Conservation (phyloP, 2,888 invertebrate species). For the Ophioninae sp. region DNA sequence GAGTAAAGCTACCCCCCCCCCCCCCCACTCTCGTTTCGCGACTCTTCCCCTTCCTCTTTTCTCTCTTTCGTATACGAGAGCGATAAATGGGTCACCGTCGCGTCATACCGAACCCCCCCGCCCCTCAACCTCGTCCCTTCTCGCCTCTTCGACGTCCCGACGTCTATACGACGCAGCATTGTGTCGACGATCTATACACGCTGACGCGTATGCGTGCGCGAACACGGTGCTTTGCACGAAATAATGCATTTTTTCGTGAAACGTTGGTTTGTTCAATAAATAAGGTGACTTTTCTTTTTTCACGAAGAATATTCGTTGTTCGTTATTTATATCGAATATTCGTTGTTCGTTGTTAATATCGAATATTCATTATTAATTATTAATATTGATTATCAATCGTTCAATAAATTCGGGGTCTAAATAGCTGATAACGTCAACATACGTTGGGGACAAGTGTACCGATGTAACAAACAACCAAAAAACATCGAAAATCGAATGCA, state of each 20-base stretch:
- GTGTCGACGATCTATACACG: conserved; percentile 24
- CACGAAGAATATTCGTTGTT: too few species aligned
- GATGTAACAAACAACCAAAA: too few species aligned
- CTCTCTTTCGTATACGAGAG: conserved; percentile 52
- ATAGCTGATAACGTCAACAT: too few species aligned
- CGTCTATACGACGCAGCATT: conserved; percentile 52
- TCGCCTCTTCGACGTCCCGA: conserved; percentile 35
- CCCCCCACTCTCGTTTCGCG: conserved; percentile 21
- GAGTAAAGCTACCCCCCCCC: conserved; percentile 54
- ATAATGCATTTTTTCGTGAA: conserved; percentile 59
- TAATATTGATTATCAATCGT: too few species aligned
- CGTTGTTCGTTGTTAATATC: too few species aligned
- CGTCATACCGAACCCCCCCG: conserved; percentile 43
- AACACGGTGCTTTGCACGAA: neutral
- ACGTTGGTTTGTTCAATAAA: conserved; percentile 3
- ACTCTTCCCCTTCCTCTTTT: conserved; percentile 17
- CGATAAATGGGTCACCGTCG: conserved; percentile 77
- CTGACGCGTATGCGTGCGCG: neutral
- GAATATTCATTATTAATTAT: too few species aligned
- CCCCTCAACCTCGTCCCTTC: neutral
- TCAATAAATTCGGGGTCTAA: too few species aligned
- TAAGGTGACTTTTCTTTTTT: too few species aligned
- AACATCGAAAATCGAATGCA: too few species aligned
- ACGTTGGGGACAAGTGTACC: too few species aligned
- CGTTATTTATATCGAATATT: too few species aligned